These are phyloP conservation scores for Turritopsis dohrnii DNA, from an alignment of 30 jellyfish, hydroid and myxozoan genomes.

Conservation along the genomic window DNA sequence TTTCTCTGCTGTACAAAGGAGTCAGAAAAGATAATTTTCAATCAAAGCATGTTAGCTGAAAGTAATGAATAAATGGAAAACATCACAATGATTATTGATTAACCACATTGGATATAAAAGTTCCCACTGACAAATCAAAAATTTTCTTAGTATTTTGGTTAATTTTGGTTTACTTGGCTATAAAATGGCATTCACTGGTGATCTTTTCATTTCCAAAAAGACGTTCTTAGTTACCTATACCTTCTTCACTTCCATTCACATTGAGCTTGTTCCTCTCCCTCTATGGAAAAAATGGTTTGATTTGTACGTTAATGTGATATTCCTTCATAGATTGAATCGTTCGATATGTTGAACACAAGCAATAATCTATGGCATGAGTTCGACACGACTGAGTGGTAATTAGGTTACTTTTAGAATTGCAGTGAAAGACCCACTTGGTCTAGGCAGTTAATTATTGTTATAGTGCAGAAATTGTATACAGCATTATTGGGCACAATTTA, in stretches of 20 bases:
- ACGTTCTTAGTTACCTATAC: background rate
- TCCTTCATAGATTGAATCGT: conserved; percentile 16
- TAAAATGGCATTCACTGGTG: background rate
- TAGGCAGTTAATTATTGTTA: conserved; percentile 20
- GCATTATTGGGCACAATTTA: background rate
- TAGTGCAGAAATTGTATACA: background rate
- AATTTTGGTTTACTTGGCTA: background rate
- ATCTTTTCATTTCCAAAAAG: no score
- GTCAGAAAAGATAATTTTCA: background rate
- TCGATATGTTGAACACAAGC: conserved; percentile 13
- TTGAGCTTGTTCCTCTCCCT: background rate
- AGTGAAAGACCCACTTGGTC: conserved; percentile 44
- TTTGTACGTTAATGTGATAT: background rate
- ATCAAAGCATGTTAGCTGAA: no score
- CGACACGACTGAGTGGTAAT: conserved; percentile 18
- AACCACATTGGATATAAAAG: no score
- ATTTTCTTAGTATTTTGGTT: no score
- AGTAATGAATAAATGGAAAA: no score
- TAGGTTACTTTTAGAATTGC: conserved; percentile 17
- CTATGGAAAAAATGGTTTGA: background rate
- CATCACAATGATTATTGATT: no score
- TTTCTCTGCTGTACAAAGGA: background rate
- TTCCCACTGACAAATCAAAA: no score
- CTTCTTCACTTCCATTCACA: background rate
- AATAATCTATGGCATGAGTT: conserved; percentile 7